Base-by-base conservation (phyloP, 2,888 invertebrate species). In the Rhimphoctona megacephalus region DNA sequence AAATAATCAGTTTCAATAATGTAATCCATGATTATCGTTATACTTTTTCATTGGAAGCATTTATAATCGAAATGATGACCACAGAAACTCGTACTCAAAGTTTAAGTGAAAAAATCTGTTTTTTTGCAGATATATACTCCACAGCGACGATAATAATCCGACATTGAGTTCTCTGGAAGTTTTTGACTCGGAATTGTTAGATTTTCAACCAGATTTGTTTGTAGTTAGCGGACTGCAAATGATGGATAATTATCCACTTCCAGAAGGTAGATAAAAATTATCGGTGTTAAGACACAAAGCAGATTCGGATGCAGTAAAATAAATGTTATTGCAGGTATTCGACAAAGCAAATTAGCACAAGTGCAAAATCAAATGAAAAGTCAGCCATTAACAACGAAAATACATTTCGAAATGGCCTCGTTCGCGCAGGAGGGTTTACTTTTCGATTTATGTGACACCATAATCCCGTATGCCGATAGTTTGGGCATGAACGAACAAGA, bases 401-500 rank as follows among this genome's bases (percentile, higher is more conserved):
- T 97, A 69, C 98, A 98, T 93, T 98, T 98, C 93, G 98, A 98
- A 94, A 97, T 98, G 97, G 98, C 98, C 6, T 98, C 98, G 73
- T 98, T 97, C 91, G 96, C 97, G 0, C 98, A 98, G 92, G 95
- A 96, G 78, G 95, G 96, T 67, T 94, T 98, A 14, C 93, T 98
- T 14, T 94, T 95, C 80, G 96, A 97, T 70, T 94, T 98, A 0
- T 95, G 96, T 0, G 95, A 96, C 6, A 95, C 96, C 89, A 95
- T 98, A 0, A 95, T 98, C 86, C 97, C 97, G 0, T 96, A 96
- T 91, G 96, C 97, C 0, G 97, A 98, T 92, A 98, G 98, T 0
- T 95, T 98, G 5, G 98, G 98, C 4, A 98, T 98, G 97, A 98
- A 98, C 92, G 98, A 98, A 92, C 98, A 98, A 94, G 98, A 98